Evolutionary conservation across 2,797 vertebrate genomes (phyloP).

Genomic region (Ficedula albicollis): DNA sequence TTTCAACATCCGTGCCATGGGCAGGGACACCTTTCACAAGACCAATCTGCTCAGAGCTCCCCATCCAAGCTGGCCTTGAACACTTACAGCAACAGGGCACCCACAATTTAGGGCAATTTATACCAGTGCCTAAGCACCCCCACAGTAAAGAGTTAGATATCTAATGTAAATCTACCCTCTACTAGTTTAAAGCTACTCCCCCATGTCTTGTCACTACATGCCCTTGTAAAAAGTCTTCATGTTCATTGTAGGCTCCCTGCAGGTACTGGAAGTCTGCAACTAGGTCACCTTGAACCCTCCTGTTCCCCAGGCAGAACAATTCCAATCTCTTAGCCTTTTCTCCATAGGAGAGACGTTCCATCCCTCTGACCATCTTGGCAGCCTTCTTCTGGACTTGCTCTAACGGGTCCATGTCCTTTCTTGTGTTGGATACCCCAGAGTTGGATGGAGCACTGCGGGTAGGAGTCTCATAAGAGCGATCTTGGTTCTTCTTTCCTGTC

Average conservation of each 20-base stretch:
- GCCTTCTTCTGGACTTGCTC: neutral
- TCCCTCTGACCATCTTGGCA: neutral
- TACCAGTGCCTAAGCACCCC: neutral
- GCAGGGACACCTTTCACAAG: neutral
- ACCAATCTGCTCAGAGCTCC: neutral
- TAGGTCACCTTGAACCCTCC: neutral
- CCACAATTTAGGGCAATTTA: neutral
- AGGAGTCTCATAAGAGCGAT: accelerated
- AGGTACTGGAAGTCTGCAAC: neutral
- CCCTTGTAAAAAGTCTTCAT: neutral
- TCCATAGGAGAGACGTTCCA: neutral
- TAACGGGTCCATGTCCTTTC: neutral
- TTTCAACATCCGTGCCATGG: neutral
- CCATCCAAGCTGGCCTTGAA: neutral
- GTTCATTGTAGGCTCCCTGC: neutral
- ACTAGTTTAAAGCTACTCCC: neutral
- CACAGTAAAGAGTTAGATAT: neutral
- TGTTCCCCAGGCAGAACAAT: neutral
- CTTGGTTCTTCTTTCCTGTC: neutral
- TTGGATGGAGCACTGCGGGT: neutral
- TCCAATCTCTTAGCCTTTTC: neutral
- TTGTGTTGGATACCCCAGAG: neutral
- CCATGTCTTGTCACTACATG: neutral
- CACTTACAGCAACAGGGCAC: neutral
- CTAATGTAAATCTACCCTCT: neutral